A percentile compares a stretch with the other conserved stretches of the same genome.
Conservation (phyloP, 2,797 vertebrate species). For the Triplophysa yarkandensis region DNA sequence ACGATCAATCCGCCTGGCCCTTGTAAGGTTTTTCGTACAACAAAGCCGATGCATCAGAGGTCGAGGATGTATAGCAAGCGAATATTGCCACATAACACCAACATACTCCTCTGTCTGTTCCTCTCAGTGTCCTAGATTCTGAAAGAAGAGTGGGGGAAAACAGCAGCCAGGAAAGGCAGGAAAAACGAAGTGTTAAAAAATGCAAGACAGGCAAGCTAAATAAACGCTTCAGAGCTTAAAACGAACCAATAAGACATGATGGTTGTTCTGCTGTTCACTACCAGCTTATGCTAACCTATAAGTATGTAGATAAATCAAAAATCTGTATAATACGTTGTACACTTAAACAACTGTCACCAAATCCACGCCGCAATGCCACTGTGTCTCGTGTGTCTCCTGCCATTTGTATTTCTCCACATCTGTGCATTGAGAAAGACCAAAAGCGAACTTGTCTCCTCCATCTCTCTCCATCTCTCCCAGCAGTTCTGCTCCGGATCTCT, state of each 20-base stretch:
- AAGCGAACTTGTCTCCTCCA: constrained; percentile 25
- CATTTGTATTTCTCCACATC: not conserved
- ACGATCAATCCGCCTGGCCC: not conserved
- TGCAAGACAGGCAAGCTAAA: constrained; percentile 35
- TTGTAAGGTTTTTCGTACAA: not conserved
- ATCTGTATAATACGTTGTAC: constrained; percentile 38
- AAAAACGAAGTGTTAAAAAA: not conserved
- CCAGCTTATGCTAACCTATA: not conserved
- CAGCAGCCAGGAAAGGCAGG: not conserved
- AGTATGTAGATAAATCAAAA: constrained; percentile 29
- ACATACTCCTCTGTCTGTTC: not conserved
- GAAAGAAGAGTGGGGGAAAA: constrained; percentile 15
- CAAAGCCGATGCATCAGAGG: not conserved
- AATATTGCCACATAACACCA: not conserved
- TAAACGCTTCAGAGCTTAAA: not conserved
- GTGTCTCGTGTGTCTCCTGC: not conserved
- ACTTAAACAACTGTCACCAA: constrained; percentile 15
- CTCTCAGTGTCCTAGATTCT: constrained; percentile 40
- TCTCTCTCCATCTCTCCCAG: constrained; percentile 4
- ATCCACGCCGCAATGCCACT: not conserved
- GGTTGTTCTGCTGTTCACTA: not conserved
- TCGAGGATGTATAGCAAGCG: constrained; percentile 9
- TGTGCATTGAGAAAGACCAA: no score
- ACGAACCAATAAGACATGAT: not conserved
- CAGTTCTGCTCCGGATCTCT: constrained; percentile 9